Base-by-base conservation (phyloP, 2,888 invertebrate genomes). In the Epirrhoe tristata region DNA sequence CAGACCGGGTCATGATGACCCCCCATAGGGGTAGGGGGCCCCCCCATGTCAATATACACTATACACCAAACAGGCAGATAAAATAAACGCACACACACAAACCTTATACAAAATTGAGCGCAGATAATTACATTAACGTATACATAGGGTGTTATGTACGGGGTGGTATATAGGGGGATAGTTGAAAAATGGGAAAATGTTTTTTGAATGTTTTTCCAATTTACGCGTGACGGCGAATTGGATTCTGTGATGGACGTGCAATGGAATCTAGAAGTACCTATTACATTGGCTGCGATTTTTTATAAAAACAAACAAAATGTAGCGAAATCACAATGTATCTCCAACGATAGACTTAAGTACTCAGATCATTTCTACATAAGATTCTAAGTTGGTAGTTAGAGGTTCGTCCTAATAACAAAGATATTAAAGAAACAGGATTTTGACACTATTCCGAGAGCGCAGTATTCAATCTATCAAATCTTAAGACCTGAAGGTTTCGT, bases 1-100 rank as follows among this genome's bases (percentile, higher is more conserved):
- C 89, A 93, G 90, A 88, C 90, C 88, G 82, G 83, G 83, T 93
- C 91, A 87, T 91, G 88, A 90, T 86, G 80, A 83, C 74, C 69
- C 71, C 75, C 77, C 74, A 59, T 62, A 65, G 73, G 74, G 71
- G 58, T 74, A 73, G 78, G 80, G 77, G 77, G 74, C 59, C 54
- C 76, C 84, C 83, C 85, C 76, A 75, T 87, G 77, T 89, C 89
- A 88, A 88, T 91, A 90, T 87, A 90, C 86, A 78, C 78, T 87
- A 86, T 89, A 87, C 87, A 83, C 71, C 77, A 85, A 77, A 31
- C 10, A 24, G 3, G 68, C 78, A 82, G 87, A 88, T 90, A 91
- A 90, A 91, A 91, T 87, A 88, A 85, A 88, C 88, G 46, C 86
- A 84, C 66, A 82, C 76, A 63, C 64, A 14, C 52, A 46, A 31